A percentile compares a stretch with the other conserved stretches of the same genome.
These are phyloP conservation scores for Myotis davidii DNA, from an alignment of 2,113 vertebrate genomes.

Conservation along the genomic window DNA sequence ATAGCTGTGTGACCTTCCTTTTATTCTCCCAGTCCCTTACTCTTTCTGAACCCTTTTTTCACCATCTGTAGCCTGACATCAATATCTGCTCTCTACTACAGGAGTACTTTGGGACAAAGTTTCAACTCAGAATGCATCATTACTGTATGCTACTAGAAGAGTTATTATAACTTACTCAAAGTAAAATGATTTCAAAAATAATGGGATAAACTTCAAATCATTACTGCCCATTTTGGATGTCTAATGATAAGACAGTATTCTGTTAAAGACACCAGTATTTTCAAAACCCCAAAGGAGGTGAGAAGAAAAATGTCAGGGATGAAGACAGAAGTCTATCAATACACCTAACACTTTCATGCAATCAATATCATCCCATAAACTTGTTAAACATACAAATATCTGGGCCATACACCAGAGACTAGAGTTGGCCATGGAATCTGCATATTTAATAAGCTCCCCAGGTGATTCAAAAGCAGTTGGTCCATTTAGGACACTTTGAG, in stretches of 20 bases:
- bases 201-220: constrained; percentile 27
- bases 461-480: neutral
- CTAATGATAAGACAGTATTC: constrained; percentile 12
- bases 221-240: constrained; percentile 6
- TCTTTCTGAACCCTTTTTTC: neutral
- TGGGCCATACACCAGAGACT: neutral
- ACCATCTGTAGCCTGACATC: neutral
- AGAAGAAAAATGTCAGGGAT: constrained; percentile 30
- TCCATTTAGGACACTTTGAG: neutral
- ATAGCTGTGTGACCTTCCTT: neutral
- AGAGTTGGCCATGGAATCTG: neutral
- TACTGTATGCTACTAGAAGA: neutral
- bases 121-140: neutral
- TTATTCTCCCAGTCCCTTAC: neutral
- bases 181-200: constrained; percentile 40
- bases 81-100: neutral
- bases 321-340: constrained; percentile 24
- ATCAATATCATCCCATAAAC: neutral
- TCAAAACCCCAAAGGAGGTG: constrained; percentile 1
- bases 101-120: neutral
- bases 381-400: neutral
- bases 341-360: neutral
- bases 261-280: constrained; percentile 34
- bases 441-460: neutral
- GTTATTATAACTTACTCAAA: constrained; percentile 40